Evolutionary conservation across 2,797 vertebrate species (phyloP).

Genomic region (Sebastes dallii): DNA sequence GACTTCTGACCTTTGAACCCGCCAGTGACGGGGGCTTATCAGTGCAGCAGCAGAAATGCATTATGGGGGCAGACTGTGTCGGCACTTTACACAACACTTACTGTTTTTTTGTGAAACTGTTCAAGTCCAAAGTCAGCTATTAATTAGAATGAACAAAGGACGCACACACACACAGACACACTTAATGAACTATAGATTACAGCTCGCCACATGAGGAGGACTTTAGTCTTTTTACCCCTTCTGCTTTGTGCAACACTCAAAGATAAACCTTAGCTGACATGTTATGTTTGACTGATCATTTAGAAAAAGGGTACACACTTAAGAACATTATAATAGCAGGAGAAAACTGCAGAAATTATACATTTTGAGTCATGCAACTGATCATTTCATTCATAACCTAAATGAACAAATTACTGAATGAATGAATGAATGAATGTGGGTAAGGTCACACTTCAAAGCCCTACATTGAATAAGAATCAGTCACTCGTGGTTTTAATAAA

Average conservation of each 20-base stretch:
- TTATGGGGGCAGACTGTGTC: conserved; percentile 39
- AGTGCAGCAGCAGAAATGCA: conserved; percentile 33
- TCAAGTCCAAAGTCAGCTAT: conserved; percentile 60
- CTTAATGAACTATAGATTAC: not conserved
- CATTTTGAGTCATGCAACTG: not conserved
- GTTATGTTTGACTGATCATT: not conserved
- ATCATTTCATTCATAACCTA: not conserved
- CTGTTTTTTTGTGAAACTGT: conserved; percentile 28
- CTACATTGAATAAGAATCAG: not conserved
- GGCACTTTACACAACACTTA: conserved; percentile 12
- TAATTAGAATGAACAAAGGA: conserved; percentile 11
- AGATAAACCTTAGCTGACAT: not conserved
- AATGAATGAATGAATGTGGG: not conserved
- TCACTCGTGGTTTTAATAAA: conserved; percentile 57
- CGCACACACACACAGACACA: not conserved
- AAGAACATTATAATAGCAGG: not conserved
- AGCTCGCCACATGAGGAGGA: not conserved
- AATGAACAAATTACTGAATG: not conserved
- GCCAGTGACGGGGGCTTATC: conserved; percentile 52
- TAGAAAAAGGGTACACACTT: not conserved
- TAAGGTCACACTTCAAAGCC: not conserved
- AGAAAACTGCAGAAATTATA: not conserved
- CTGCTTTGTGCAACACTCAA: conserved; percentile 2
- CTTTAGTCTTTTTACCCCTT: not conserved
- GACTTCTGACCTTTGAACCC: conserved; percentile 67